These are phyloP conservation scores for Callionymus lyra DNA, from an alignment of 2,113 vertebrate genomes.

Conservation along the genomic window DNA sequence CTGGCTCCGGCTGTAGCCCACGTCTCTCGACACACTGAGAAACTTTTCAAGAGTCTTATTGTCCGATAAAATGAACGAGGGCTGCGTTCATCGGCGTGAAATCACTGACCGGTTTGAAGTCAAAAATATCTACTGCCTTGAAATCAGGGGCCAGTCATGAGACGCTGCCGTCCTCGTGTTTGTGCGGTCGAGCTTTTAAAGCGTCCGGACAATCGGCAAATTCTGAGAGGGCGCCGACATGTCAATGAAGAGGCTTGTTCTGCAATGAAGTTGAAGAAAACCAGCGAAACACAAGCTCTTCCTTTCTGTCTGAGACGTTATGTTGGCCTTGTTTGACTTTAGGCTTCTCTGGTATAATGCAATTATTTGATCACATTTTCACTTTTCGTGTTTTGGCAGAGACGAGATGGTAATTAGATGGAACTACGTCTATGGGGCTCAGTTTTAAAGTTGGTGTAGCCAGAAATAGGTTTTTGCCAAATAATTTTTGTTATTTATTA, in stretches of 20 bases:
- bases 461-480: too few relatives aligned
- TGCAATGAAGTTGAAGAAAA: background rate
- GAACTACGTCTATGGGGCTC: too few relatives aligned
- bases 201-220: slow-evolving; percentile 4
- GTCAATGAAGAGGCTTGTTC: background rate
- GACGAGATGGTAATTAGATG: too few relatives aligned
- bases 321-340: too few relatives aligned
- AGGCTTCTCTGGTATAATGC: too few relatives aligned
- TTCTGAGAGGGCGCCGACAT: background rate
- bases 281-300: too few relatives aligned
- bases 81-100: slow-evolving; percentile 18
- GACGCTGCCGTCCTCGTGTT: slow-evolving; percentile 17
- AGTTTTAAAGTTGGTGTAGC: too few relatives aligned
- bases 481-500: too few relatives aligned
- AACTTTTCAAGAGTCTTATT: slow-evolving; percentile 32
- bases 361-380: too few relatives aligned
- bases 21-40: too few relatives aligned
- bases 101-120: slow-evolving; percentile 18
- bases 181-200: slow-evolving; percentile 15
- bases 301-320: too few relatives aligned
- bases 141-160: slow-evolving; percentile 43
- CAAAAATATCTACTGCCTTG: slow-evolving; percentile 32
- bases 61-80: slow-evolving; percentile 11
- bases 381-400: too few relatives aligned
- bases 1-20: background rate